A percentile compares a stretch with the other conserved stretches of the same genome.
Evolutionary conservation across 1,140 invertebrate genomes (phyloP).

Genomic region (Aricia agestis): DNA sequence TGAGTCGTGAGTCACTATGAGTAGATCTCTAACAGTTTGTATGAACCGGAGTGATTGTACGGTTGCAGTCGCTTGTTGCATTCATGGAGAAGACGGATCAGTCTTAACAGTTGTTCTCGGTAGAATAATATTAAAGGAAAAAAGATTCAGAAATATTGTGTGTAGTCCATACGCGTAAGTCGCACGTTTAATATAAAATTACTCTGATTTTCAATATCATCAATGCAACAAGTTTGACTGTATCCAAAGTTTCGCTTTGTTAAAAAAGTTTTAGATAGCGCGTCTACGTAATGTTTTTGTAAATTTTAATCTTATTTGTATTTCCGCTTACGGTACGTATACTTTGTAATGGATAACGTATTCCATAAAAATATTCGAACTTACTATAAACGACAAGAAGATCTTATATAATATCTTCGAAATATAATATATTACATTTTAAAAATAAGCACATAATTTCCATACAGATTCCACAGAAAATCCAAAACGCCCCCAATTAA

Average conservation of each 20-base stretch:
- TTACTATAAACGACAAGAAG: not conserved
- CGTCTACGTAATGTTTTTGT: constrained; percentile 9
- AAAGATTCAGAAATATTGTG: too few relatives aligned
- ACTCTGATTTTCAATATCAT: not conserved
- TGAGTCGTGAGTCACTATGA: not conserved
- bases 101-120: too few relatives aligned
- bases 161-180: too few relatives aligned
- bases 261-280: constrained; percentile 13
- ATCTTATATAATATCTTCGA: not conserved
- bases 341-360: not conserved
- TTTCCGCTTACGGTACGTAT: constrained; percentile 7
- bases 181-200: too few relatives aligned
- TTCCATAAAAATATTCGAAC: not conserved
- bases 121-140: too few relatives aligned
- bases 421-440: too few relatives aligned
- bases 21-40: not conserved
- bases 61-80: not conserved
- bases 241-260: constrained; percentile 14
- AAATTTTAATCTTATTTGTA: constrained; percentile 4
- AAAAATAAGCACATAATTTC: not conserved
- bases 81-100: not conserved
- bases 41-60: not conserved
- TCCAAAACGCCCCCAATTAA: not conserved
- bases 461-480: not conserved
- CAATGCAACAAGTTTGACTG: constrained; percentile 11